Base-by-base conservation (phyloP, 2,113 vertebrate species). In the Bucco capensis region DNA sequence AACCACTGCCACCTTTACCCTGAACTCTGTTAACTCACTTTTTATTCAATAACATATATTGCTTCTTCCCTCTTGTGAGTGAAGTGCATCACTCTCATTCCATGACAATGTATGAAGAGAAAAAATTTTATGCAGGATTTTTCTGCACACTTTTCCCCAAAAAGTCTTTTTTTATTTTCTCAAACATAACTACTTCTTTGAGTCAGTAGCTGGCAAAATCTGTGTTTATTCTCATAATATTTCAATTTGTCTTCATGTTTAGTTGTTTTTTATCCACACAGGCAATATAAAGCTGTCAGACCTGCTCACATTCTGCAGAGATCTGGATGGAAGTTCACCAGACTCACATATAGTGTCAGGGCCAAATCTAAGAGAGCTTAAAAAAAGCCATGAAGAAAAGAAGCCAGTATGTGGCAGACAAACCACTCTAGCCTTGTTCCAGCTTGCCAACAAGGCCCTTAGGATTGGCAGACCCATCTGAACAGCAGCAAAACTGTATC, bases 231-330 rank as follows among this genome's bases (percentile, higher is more conserved):
- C 50, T 96, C 93, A 90, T 95, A 92, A 89, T 74, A 62, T 96
- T 96, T 80, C 81, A 87, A 93, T 96, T 95, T 88, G 78, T 61
- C 88, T 78, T 83, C 33, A 47, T 54, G 50, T 88, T 93, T 93
- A 79, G 54, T 57, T 70, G 25, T 92, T 82, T 95, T 91, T 84
- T 58, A 54, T 37, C 56, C 50, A 77, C 70, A 81, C 12, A 79
- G 51, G 19, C 2, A 0, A 18, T 69, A 78, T 62, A 84, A 90
- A 92, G 70, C 44, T 92, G 64, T 89, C 72, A 91, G 90, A 57
- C 60, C 47, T 8, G 9, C 51, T 90, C 47, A 75, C 23, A 49
- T 76, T 86, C 56, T 86, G 58, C 50, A 73, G 50, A 73, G 61
- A 79, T 86, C 66, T 88, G 49, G 46, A 64, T 33, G 38, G 65